phyloP scores from a whole-genome alignment of 2,797 vertebrate genomes.

The Spinibarbus caldwelli region DNA sequence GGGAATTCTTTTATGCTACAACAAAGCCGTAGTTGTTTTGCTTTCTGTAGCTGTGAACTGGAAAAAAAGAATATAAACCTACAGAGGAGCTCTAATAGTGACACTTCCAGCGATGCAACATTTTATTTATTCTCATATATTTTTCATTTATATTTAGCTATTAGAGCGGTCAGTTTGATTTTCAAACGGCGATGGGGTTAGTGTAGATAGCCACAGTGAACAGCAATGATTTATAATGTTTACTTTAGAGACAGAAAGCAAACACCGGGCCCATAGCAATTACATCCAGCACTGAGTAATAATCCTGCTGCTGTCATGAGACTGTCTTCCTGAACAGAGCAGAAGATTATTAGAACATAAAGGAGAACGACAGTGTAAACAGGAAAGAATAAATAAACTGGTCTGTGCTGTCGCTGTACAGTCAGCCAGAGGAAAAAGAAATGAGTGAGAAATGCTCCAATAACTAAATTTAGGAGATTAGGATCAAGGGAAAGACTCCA shows the following conservation, averaged over 20 bases:
- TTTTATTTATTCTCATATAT: constrained; percentile 30
- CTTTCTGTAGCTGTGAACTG: background rate
- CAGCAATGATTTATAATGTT: constrained; percentile 54
- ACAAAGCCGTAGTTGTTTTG: constrained; percentile 2
- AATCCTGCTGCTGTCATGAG: constrained; percentile 59
- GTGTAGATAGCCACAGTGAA: constrained; percentile 31
- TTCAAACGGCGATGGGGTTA: constrained; percentile 13
- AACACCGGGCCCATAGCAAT: constrained; percentile 56
- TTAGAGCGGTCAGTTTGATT: constrained; percentile 53
- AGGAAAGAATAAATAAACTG: constrained; percentile 61
- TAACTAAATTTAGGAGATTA: constrained; percentile 64
- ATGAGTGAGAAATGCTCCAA: constrained; percentile 42
- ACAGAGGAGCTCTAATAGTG: background rate
- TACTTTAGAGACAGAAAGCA: constrained; percentile 53
- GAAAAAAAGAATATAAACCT: background rate
- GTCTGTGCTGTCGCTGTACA: constrained; percentile 5
- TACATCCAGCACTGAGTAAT: constrained; percentile 58
- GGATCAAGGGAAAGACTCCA: constrained; percentile 53
- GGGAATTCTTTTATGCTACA: constrained; percentile 16
- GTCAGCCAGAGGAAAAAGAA: constrained; percentile 11
- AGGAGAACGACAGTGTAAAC: constrained; percentile 50
- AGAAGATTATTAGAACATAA: constrained; percentile 55
- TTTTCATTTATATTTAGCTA: constrained; percentile 44
- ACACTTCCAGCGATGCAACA: background rate
- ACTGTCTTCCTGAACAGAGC: constrained; percentile 48